A percentile compares a stretch with the other conserved stretches of the same genome.
Conservation (phyloP, 2,797 vertebrate species). For the Rhabdophis nuchalis region DNA sequence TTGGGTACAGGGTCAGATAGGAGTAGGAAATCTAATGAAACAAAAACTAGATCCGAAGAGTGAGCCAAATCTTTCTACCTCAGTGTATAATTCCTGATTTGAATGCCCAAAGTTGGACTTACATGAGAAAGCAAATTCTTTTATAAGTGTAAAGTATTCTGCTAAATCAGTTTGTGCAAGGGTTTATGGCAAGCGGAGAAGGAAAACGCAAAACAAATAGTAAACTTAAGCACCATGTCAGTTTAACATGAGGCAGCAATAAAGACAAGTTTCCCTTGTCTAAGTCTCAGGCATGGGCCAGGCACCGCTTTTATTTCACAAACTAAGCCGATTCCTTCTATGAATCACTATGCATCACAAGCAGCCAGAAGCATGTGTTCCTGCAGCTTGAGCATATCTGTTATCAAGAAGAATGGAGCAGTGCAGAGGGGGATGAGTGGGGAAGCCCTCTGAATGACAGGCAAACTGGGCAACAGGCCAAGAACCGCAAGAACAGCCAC, state of each 20-base stretch:
- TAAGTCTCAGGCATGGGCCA: slow-evolving; percentile 46
- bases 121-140: slow-evolving; percentile 45
- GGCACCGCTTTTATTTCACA: slow-evolving; percentile 63
- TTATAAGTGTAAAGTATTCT: slow-evolving; percentile 56
- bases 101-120: slow-evolving; percentile 39
- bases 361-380: slow-evolving; percentile 65
- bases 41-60: not conserved
- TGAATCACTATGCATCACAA: slow-evolving; percentile 55
- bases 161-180: slow-evolving; percentile 46
- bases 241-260: slow-evolving; percentile 58
- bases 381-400: slow-evolving; percentile 57
- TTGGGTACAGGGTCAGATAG: not conserved
- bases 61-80: not conserved
- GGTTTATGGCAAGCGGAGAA: slow-evolving; percentile 49
- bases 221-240: slow-evolving; percentile 48
- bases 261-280: slow-evolving; percentile 44
- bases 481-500: slow-evolving; percentile 47
- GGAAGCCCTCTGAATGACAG: slow-evolving; percentile 65
- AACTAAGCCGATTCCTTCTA: slow-evolving; percentile 66
- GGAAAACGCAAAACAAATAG: slow-evolving; percentile 46
- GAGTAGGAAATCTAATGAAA: not conserved
- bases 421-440: not conserved
- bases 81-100: slow-evolving; percentile 46
- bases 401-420: slow-evolving; percentile 42
- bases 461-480: slow-evolving; percentile 71